phyloP scores from a whole-genome alignment of 2,113 vertebrate genomes.

The Turdus rufiventris region DNA sequence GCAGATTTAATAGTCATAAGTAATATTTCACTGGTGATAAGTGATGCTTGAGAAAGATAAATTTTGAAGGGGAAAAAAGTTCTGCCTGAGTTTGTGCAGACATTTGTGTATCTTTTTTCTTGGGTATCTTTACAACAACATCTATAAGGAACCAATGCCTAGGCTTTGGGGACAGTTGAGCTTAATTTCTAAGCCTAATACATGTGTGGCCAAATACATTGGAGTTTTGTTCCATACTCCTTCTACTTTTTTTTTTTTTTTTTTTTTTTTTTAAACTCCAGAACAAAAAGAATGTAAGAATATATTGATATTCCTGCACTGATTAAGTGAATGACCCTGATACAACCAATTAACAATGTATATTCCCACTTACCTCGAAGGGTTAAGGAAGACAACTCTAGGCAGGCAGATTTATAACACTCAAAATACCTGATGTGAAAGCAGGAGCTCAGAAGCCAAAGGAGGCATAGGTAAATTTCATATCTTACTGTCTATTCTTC shows the following conservation, averaged over 20 bases:
- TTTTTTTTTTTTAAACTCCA: background rate
- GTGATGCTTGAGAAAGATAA: background rate
- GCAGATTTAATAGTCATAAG: constrained; percentile 33
- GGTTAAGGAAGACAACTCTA: background rate
- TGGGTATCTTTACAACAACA: background rate
- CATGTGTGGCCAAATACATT: fast-evolving
- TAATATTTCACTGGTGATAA: constrained; percentile 41
- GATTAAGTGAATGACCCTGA: background rate
- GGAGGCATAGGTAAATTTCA: background rate
- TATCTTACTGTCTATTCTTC: background rate
- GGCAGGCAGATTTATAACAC: background rate
- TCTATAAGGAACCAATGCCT: background rate
- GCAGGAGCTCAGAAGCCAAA: background rate
- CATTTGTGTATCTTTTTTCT: background rate
- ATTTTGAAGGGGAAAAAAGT: background rate
- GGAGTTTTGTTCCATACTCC: background rate
- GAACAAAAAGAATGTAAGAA: background rate
- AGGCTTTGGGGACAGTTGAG: background rate
- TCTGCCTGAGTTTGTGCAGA: background rate
- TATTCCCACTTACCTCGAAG: background rate
- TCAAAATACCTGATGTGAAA: background rate
- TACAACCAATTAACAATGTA: background rate
- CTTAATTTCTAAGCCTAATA: background rate
- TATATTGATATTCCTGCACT: background rate
- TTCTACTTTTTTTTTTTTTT: background rate